These are phyloP conservation scores for Platerodrilus igneus DNA, from an alignment of 2,888 invertebrate species.

Conservation along the genomic window DNA sequence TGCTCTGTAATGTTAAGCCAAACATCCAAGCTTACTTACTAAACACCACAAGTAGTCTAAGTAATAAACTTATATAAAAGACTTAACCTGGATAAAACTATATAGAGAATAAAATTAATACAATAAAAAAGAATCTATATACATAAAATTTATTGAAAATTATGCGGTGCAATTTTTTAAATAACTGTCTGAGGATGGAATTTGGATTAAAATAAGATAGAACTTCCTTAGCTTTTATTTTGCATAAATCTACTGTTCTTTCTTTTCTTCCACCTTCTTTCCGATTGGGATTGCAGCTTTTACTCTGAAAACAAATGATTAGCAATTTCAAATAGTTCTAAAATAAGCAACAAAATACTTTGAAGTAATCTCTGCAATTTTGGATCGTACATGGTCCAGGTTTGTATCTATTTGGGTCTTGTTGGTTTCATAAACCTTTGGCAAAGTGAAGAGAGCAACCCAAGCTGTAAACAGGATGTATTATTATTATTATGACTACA, in stretches of 20 bases:
- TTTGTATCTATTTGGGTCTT: constrained; percentile 90
- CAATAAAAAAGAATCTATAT: constrained; percentile 27
- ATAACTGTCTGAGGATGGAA: constrained; percentile 24
- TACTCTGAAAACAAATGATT: constrained; percentile 58
- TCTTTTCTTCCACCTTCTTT: constrained; percentile 78
- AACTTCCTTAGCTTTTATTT: constrained; percentile 14
- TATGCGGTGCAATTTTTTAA: constrained; percentile 25
- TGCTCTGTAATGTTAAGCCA: too few relatives aligned
- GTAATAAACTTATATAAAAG: too few relatives aligned
- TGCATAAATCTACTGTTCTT: constrained; percentile 65
- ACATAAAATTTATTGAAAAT: constrained; percentile 30
- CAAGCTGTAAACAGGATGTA: constrained; percentile 70
- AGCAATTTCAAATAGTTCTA: too few relatives aligned
- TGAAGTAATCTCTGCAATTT: constrained; percentile 82
- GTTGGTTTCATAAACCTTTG: constrained; percentile 94
- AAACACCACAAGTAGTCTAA: too few relatives aligned
- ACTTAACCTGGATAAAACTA: too few relatives aligned
- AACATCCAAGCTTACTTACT: too few relatives aligned
- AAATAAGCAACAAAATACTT: constrained; percentile 61
- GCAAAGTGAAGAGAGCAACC: constrained; percentile 89
- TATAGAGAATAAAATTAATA: constrained; percentile 22
- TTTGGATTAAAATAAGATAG: constrained; percentile 22
- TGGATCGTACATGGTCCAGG: constrained; percentile 79
- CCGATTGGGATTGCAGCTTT: constrained; percentile 85
- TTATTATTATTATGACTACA: constrained; percentile 4